Conservation (phyloP, 2,797 vertebrate genomes). For the Spatula versicolor region DNA sequence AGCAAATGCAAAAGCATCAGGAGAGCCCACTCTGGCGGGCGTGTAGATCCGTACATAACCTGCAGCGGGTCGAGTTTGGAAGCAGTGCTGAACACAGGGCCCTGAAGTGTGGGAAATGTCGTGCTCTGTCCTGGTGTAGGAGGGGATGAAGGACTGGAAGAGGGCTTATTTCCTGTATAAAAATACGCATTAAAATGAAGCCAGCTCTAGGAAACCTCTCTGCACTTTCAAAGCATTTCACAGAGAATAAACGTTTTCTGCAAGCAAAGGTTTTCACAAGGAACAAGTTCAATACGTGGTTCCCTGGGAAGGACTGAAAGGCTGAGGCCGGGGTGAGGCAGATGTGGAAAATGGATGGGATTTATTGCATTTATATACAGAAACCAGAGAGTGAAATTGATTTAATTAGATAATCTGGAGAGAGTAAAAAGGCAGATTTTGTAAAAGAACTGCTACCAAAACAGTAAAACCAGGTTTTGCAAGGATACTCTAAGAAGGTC, state of each 20-base stretch:
- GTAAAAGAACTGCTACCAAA: not conserved
- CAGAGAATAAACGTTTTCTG: not conserved
- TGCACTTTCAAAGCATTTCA: not conserved
- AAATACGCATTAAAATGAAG: constrained; percentile 26
- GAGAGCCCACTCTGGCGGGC: not conserved
- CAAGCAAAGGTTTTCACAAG: not conserved
- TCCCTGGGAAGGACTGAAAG: not conserved
- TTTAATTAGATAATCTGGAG: not conserved
- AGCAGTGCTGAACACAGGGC: not conserved
- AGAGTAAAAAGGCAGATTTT: constrained; percentile 22
- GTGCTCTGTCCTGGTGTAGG: not conserved
- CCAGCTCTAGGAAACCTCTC: constrained; percentile 1
- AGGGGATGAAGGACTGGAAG: not conserved
- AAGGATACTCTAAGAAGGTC: not conserved
- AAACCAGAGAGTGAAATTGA: not conserved
- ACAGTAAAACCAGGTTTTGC: constrained; percentile 1
- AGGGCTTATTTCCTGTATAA: constrained; percentile 10
- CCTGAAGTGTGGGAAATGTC: not conserved
- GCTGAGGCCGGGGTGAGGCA: not conserved
- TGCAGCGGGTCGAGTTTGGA: not conserved
- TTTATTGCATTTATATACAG: constrained; percentile 56
- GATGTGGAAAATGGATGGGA: constrained; percentile 10
- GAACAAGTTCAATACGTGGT: not conserved
- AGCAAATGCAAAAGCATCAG: not conserved
- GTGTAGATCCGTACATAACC: not conserved